A percentile compares a stretch with the other conserved stretches of the same genome.
These are phyloP conservation scores for Tanaodytes sp. DNA, from an alignment of 2,888 invertebrate genomes.

Conservation along the genomic window DNA sequence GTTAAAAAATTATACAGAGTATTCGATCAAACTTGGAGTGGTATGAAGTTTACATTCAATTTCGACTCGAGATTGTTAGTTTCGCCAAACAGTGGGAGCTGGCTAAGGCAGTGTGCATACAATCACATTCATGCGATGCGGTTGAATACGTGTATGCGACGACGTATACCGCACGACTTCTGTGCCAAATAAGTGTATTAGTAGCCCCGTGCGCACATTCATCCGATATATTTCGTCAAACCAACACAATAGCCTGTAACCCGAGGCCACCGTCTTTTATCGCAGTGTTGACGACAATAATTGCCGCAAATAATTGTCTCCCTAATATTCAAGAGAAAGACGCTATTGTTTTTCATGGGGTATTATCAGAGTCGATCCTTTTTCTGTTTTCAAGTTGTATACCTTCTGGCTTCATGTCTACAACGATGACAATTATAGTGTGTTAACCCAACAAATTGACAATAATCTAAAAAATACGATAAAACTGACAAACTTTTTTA, in stretches of 20 bases:
- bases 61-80: conserved; percentile 54
- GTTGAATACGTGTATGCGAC: conserved; percentile 37
- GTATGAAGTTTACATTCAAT: conserved; percentile 53
- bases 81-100: conserved; percentile 54
- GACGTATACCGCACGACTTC: conserved; percentile 33
- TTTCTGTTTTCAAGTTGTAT: not conserved
- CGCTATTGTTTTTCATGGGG: conserved; percentile 24
- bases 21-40: conserved; percentile 54
- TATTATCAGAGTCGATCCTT: conserved; percentile 10
- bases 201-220: conserved; percentile 61
- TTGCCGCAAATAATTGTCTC: conserved; percentile 49
- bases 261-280: conserved; percentile 54
- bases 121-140: conserved; percentile 38
- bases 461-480: too few species aligned
- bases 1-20: conserved; percentile 44
- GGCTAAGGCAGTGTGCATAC: conserved; percentile 53
- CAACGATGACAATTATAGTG: too few species aligned
- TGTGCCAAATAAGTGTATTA: conserved; percentile 49
- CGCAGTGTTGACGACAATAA: conserved; percentile 56
- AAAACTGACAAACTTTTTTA: too few species aligned
- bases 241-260: conserved; percentile 55
- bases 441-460: too few species aligned
- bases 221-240: conserved; percentile 62
- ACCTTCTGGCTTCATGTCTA: too few species aligned
- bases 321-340: conserved; percentile 26